Evolutionary conservation across 2,113 vertebrate species (phyloP).

Genomic region (Gymnorhina tibicen): DNA sequence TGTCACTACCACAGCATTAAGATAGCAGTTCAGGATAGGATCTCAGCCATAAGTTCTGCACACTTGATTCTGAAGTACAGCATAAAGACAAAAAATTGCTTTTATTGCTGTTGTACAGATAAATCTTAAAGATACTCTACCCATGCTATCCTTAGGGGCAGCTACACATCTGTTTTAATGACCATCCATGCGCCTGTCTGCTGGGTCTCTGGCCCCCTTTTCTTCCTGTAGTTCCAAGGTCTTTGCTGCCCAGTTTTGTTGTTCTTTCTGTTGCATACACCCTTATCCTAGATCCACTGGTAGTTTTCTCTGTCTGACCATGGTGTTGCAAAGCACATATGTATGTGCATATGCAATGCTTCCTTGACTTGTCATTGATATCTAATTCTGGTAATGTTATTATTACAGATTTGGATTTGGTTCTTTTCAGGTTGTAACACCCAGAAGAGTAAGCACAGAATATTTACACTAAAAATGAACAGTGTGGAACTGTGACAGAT

Average conservation of each 20-base stretch:
- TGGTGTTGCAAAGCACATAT: not conserved
- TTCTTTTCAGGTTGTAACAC: constrained; percentile 56
- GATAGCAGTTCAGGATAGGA: not conserved
- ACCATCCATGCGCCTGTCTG: not conserved
- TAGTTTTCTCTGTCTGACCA: not conserved
- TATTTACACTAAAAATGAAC: constrained; percentile 62
- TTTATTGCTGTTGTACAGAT: not conserved
- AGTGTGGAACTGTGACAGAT: constrained; percentile 61
- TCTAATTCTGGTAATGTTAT: constrained; percentile 29
- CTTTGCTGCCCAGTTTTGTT: not conserved
- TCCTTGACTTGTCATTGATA: constrained; percentile 37
- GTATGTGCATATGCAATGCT: constrained; percentile 13
- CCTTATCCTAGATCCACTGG: not conserved
- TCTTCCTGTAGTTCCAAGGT: not conserved
- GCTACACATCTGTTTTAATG: not conserved
- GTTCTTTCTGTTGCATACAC: not conserved
- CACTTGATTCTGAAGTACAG: not conserved
- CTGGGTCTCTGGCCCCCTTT: not conserved
- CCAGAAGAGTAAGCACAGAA: constrained; percentile 55
- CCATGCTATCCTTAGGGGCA: not conserved
- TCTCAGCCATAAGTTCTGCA: not conserved
- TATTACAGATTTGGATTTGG: constrained; percentile 6
- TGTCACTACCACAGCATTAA: not conserved
- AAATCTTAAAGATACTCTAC: not conserved
- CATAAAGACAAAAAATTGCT: not conserved